These are phyloP conservation scores for Platycnemis pennipes DNA, from an alignment of 2,888 invertebrate genomes.

Conservation along the genomic window DNA sequence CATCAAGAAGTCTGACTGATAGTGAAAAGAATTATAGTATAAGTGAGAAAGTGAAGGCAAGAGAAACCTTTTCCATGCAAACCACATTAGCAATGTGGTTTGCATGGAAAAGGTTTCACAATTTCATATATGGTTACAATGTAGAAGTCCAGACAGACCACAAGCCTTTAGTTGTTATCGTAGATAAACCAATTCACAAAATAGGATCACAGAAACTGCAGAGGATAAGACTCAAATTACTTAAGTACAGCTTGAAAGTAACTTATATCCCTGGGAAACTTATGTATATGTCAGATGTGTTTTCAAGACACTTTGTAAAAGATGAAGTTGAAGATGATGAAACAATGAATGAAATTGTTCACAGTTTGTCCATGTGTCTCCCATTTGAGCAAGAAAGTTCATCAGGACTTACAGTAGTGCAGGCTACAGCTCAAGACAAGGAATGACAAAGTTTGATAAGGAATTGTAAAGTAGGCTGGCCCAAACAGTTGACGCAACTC, in stretches of 20 bases:
- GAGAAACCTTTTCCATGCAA: too few relatives aligned
- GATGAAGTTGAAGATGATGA: not conserved
- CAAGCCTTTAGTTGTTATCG: conserved; percentile 40
- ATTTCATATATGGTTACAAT: not conserved
- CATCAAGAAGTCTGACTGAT: conserved; percentile 74
- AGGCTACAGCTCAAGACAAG: not conserved
- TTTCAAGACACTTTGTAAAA: not conserved
- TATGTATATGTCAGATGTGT: not conserved
- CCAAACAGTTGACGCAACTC: not conserved
- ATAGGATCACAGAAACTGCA: not conserved
- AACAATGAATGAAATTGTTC: not conserved
- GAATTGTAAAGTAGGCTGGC: not conserved
- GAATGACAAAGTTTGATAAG: not conserved
- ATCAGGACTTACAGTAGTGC: not conserved
- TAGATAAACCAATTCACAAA: not conserved
- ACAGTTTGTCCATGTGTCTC: not conserved
- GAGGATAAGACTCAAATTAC: not conserved
- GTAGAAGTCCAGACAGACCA: conserved; percentile 61
- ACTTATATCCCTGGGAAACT: not conserved
- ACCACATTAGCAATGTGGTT: not conserved
- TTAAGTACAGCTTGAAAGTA: not conserved
- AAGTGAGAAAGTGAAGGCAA: too few relatives aligned
- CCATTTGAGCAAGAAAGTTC: not conserved
- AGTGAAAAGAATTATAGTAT: conserved; percentile 73
- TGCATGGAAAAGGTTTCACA: not conserved